Conservation (phyloP, 2,888 invertebrate genomes). For the Andrena dorsata region DNA sequence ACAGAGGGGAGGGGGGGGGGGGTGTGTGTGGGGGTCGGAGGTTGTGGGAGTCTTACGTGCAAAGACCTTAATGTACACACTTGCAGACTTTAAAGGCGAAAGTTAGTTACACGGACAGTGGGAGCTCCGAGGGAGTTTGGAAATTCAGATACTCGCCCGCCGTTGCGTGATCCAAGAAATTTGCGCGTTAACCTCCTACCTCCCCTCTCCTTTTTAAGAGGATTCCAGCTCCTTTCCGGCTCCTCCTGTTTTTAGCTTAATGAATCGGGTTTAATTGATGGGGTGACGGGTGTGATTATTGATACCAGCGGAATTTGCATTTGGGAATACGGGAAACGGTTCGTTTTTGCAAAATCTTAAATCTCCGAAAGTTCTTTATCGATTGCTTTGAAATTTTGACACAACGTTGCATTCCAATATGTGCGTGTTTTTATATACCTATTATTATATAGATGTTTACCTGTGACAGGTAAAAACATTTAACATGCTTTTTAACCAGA, state of each 20-base stretch:
- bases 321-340: conserved; percentile 4
- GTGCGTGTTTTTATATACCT: too few relatives aligned
- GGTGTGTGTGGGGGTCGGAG: background rate
- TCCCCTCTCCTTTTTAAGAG: conserved; percentile 30
- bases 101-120: conserved; percentile 70
- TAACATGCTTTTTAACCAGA: too few relatives aligned
- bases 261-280: conserved; percentile 59
- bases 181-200: conserved; percentile 33
- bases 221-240: conserved; percentile 37
- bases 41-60: conserved; percentile 63
- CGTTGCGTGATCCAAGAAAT: conserved; percentile 59
- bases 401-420: too few relatives aligned
- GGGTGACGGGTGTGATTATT: conserved; percentile 43
- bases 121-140: conserved; percentile 43
- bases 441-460: too few relatives aligned
- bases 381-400: too few relatives aligned
- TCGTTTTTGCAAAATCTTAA: too few relatives aligned
- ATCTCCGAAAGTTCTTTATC: too few relatives aligned
- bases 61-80: conserved; percentile 75
- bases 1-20: background rate
- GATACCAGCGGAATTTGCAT: conserved; percentile 41
- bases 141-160: conserved; percentile 67
- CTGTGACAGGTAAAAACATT: too few relatives aligned
- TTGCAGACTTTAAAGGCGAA: conserved; percentile 73
- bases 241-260: conserved; percentile 52